These are phyloP conservation scores for Anagrus nilaparvatae DNA, from an alignment of 1,140 invertebrate genomes.

Conservation along the genomic window DNA sequence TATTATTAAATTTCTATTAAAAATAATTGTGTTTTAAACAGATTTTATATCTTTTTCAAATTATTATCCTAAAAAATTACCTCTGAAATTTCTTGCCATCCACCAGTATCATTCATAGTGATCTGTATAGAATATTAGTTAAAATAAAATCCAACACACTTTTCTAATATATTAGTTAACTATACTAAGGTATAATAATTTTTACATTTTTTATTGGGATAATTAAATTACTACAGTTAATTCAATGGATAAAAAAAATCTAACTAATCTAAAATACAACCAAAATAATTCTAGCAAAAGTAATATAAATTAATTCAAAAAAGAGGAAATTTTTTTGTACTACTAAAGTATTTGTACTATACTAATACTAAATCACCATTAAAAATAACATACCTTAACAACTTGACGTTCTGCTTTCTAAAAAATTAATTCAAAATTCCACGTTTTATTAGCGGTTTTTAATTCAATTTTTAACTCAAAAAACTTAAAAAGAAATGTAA, in stretches of 20 bases:
- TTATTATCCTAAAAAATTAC: not conserved
- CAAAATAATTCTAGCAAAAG: not conserved
- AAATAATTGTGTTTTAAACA: not conserved
- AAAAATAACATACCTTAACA: constrained; percentile 36
- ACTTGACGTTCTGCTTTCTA: constrained; percentile 40
- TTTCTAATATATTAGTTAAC: no score
- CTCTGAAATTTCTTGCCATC: constrained; percentile 43
- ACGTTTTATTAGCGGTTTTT: constrained; percentile 22
- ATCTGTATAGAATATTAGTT: constrained; percentile 39
- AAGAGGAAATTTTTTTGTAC: constrained; percentile 6
- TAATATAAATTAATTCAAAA: constrained; percentile 5
- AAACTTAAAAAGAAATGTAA: no score
- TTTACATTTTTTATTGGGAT: no score
- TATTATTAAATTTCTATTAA: not conserved
- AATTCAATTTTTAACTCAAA: no score
- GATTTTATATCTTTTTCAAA: not conserved
- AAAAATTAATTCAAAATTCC: constrained; percentile 31
- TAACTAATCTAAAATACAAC: not conserved
- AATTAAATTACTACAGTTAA: no score
- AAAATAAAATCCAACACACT: constrained; percentile 31
- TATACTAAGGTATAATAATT: no score
- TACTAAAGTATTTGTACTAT: not conserved
- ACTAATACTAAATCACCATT: constrained; percentile 1
- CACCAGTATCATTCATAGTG: constrained; percentile 40
- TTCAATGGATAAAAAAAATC: not conserved